Base-by-base conservation (phyloP, 2,113 vertebrate species). In the Vireo altiloquus region DNA sequence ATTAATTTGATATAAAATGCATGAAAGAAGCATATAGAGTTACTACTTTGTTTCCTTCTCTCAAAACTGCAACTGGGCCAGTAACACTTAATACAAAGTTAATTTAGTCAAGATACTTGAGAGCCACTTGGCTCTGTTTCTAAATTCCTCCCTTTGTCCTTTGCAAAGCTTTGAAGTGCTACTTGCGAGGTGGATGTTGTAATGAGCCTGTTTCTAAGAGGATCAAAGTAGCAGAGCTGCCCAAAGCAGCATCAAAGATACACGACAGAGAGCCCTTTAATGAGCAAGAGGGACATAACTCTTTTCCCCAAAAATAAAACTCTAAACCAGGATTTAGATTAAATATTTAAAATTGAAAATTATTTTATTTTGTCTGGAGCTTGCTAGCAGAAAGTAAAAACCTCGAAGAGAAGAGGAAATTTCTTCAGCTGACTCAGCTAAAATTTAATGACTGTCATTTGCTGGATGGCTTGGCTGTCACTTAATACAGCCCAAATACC, bases 211-310 rank as follows among this genome's bases (percentile, higher is more conserved):
- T 89, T 95, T 82, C 93, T 97, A 81, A 96, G 89, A 92, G 90
- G 79, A 97, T 97, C 92, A 96, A 97, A 97, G 96, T 95, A 93
- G 82, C 84, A 89, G 91, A 96, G 92, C 96, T 96, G 96, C 93
- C 96, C 66, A 93, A 84, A 95, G 87, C 93, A 92, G 53, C 92
- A 89, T 96, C 96, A 94, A 89, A 97, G 91, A 92, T 87, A 94
- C 93, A 96, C 94, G 93, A 95, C 87, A 87, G 92, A 84, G 79
- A 89, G 66, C 65, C 85, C 39, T 90, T 94, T 97, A 97, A 93
- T 95, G 94, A 98, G 84, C 83, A 46, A 92, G 37, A 72, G 92
- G 80, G 81, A 88, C 57, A 47, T 28, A 49, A 88, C 85, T 74
- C 80, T 92, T 50, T 85, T 76, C 72, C 81, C 33, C 61, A 35